phyloP scores from a whole-genome alignment of 2,113 vertebrate genomes.

The Apaloderma vittatum region DNA sequence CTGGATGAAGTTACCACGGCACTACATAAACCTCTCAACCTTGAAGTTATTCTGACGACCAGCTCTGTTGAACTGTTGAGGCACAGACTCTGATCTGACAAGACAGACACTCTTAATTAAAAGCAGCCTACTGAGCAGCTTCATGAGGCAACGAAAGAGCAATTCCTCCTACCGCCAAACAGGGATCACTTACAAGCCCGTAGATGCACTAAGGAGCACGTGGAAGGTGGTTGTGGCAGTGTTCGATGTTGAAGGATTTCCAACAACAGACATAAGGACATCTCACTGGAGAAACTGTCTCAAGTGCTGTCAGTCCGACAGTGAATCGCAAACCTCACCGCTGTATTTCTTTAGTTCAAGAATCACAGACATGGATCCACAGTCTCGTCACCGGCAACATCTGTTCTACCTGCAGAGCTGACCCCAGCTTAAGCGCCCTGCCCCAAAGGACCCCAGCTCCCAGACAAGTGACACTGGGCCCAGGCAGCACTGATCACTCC shows the following conservation, averaged over 20 bases:
- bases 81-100: neutral
- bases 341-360: neutral
- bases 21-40: neutral
- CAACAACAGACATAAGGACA: neutral
- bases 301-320: neutral
- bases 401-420: neutral
- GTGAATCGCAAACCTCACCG: neutral
- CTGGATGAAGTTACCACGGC: neutral
- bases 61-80: neutral
- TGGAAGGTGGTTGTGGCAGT: neutral
- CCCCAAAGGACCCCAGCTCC: neutral
- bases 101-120: neutral
- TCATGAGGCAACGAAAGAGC: neutral
- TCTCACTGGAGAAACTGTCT: neutral
- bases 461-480: neutral
- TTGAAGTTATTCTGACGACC: neutral
- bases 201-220: rapidly evolving
- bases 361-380: rapidly evolving
- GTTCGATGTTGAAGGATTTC: rapidly evolving
- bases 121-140: neutral
- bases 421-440: rapidly evolving
- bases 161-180: neutral
- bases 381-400: neutral
- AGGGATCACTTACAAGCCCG: neutral
- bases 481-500: neutral